These are phyloP conservation scores for Rachycentron canadum DNA, from an alignment of 2,797 vertebrate species.

Conservation along the genomic window DNA sequence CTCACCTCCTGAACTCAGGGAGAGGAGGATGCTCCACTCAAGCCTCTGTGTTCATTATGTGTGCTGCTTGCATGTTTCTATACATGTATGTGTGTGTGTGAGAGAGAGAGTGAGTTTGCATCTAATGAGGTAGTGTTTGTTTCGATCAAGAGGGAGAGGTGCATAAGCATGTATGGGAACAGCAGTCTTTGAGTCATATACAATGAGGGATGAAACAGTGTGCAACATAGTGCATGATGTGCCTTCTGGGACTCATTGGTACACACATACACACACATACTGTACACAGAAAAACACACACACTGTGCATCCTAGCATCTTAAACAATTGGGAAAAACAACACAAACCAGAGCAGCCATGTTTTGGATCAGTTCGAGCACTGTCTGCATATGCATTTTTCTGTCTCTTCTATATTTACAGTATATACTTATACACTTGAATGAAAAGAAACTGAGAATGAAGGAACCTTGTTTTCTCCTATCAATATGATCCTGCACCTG, in stretches of 20 bases:
- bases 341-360: conserved; percentile 58
- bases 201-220: conserved; percentile 78
- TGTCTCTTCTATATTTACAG: background rate
- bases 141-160: conserved; percentile 68
- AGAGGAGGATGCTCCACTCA: conserved; percentile 21
- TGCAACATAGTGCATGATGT: conserved; percentile 69
- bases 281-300: conserved; percentile 56
- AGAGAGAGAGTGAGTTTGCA: conserved; percentile 23
- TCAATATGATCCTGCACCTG: conserved; percentile 74
- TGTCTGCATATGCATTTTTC: background rate
- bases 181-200: conserved; percentile 79
- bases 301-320: conserved; percentile 24
- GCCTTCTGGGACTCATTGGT: conserved; percentile 75
- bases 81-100: conserved; percentile 34
- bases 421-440: background rate
- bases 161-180: conserved; percentile 73
- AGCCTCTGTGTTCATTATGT: conserved; percentile 31
- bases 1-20: conserved; percentile 45
- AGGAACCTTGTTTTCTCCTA: conserved; percentile 50
- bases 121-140: conserved; percentile 87
- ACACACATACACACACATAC: conserved; percentile 48
- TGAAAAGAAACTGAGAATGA: conserved; percentile 3
- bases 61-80: conserved; percentile 24
- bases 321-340: conserved; percentile 56
- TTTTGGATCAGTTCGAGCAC: conserved; percentile 56